phyloP scores from a whole-genome alignment of 2,113 vertebrate genomes.

The Tragelaphus buxtoni region DNA sequence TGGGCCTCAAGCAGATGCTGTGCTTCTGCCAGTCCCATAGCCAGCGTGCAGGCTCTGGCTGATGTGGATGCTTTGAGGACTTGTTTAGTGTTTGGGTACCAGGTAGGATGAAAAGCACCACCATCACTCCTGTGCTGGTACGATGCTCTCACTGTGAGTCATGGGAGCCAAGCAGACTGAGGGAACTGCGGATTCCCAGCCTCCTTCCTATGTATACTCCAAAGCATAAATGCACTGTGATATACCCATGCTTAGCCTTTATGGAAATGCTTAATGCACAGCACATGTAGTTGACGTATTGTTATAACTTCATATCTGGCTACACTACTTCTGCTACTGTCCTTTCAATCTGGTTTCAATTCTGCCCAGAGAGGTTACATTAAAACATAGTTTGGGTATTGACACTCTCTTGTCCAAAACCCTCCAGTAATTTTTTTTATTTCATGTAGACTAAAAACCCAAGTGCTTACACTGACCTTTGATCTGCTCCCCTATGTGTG shows the following conservation, averaged over 20 bases:
- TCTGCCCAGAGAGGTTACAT: not conserved
- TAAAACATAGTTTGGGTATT: not conserved
- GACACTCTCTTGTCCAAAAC: not conserved
- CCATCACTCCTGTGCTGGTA: not conserved
- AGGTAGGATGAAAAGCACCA: not conserved
- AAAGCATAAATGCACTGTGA: not conserved
- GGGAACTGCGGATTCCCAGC: not conserved
- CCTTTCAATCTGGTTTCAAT: not conserved
- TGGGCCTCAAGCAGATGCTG: not conserved
- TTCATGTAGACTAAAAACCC: not conserved
- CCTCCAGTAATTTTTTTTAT: not conserved
- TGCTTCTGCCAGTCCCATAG: not conserved
- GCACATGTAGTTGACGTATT: not conserved
- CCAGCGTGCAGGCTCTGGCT: not conserved
- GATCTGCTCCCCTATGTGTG: not conserved
- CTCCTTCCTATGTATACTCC: not conserved
- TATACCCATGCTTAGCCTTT: not conserved
- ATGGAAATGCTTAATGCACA: not conserved
- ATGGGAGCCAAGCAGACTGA: not conserved
- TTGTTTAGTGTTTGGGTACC: not conserved
- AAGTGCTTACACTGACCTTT: not conserved
- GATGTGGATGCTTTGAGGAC: not conserved
- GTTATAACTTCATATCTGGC: not conserved
- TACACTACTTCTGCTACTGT: not conserved
- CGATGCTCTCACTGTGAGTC: not conserved